These are phyloP conservation scores for Natrix natrix DNA, from an alignment of 2,797 vertebrate species.

Conservation along the genomic window DNA sequence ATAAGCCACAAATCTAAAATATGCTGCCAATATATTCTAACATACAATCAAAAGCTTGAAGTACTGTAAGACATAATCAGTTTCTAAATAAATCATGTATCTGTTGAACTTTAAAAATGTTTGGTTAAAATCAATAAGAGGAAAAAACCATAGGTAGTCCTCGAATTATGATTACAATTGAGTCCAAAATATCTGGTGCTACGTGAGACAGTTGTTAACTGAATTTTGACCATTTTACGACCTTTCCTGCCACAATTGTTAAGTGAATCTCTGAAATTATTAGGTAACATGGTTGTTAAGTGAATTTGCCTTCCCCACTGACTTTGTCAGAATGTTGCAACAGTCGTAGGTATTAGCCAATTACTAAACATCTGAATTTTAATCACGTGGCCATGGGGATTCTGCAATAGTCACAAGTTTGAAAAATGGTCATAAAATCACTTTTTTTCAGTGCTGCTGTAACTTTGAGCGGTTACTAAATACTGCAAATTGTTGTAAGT, in stretches of 20 bases:
- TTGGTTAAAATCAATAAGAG: background rate
- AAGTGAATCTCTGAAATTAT: background rate
- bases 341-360: background rate
- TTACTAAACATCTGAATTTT: background rate
- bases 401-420: background rate
- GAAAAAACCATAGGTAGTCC: background rate
- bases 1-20: background rate
- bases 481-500: background rate
- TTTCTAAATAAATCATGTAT: background rate
- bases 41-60: background rate
- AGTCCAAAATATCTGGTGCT: too few species aligned
- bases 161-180: too few species aligned
- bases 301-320: too few species aligned
- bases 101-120: background rate
- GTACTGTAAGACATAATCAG: background rate
- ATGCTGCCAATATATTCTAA: background rate
- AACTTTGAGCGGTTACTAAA: background rate
- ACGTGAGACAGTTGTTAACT: too few species aligned
- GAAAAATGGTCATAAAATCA: background rate
- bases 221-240: too few species aligned
- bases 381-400: background rate
- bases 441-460: background rate
- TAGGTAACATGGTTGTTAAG: background rate
- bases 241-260: too few species aligned
- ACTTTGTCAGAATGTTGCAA: background rate